Evolutionary conservation across 2,797 vertebrate genomes (phyloP).

Genomic region (Lutjanus argentimaculatus): DNA sequence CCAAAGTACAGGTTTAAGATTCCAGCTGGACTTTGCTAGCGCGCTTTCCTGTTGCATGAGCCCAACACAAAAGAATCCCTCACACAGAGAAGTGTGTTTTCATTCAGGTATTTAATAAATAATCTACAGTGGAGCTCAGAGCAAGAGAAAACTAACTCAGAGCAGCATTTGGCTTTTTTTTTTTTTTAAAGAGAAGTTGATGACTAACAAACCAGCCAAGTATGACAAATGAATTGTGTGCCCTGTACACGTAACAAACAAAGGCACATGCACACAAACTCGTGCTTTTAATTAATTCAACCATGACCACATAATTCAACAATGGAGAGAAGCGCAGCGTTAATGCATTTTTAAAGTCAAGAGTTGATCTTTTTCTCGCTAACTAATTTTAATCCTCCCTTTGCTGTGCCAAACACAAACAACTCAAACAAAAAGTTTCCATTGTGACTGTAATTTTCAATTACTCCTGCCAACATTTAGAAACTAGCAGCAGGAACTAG

Average conservation of each 20-base stretch:
- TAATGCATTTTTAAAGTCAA: conserved; percentile 59
- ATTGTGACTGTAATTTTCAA: background rate
- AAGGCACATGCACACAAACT: conserved; percentile 28
- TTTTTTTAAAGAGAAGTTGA: conserved; percentile 30
- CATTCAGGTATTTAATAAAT: conserved; percentile 54
- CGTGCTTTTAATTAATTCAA: conserved; percentile 61
- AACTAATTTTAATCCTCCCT: conserved; percentile 40
- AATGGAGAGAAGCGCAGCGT: conserved; percentile 27
- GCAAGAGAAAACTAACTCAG: conserved; percentile 5
- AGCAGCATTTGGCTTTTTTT: conserved; percentile 28
- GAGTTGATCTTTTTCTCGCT: conserved; percentile 26
- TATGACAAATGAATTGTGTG: conserved; percentile 59
- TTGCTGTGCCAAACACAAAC: conserved; percentile 31
- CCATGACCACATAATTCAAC: conserved; percentile 39
- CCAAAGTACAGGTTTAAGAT: background rate
- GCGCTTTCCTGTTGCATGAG: background rate
- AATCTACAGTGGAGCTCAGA: conserved; percentile 21
- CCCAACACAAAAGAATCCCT: background rate
- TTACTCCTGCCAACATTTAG: conserved; percentile 8
- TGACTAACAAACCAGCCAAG: conserved; percentile 63
- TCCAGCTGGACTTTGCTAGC: too few relatives aligned
- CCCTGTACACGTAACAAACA: conserved; percentile 31
- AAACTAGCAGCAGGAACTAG: background rate
- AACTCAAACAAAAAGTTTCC: conserved; percentile 5
- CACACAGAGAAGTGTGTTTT: conserved; percentile 2